These are phyloP conservation scores for Gymnoscelis rufifasciata DNA, from an alignment of 2,888 invertebrate species.

Conservation along the genomic window DNA sequence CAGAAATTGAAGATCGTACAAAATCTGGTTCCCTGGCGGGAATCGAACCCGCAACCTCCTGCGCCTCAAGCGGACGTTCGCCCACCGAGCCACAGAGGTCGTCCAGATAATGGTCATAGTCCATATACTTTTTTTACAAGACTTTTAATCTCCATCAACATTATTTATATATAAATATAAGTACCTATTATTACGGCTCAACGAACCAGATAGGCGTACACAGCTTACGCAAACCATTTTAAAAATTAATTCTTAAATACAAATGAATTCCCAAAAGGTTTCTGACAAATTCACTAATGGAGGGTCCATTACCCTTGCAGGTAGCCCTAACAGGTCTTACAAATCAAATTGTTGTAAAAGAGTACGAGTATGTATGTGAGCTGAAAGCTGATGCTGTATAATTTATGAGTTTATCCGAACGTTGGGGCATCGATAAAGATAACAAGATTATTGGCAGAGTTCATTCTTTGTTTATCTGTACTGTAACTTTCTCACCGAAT, in stretches of 20 bases:
- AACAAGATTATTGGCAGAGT: constrained; percentile 27
- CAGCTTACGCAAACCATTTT: too few relatives aligned
- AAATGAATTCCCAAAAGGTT: constrained; percentile 20
- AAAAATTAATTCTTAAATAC: constrained; percentile 17
- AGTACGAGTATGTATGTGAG: constrained; percentile 35
- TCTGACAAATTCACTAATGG: constrained; percentile 18
- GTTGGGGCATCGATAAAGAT: constrained; percentile 25
- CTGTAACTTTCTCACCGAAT: constrained; percentile 19
- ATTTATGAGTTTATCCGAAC: constrained; percentile 30
- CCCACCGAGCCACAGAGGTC: too few relatives aligned
- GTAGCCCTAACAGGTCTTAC: constrained; percentile 32
- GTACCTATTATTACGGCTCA: too few relatives aligned
- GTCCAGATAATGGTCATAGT: too few relatives aligned
- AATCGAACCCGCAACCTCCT: too few relatives aligned
- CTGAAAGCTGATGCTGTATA: constrained; percentile 37
- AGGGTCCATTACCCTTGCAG: constrained; percentile 21
- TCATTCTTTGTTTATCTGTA: constrained; percentile 26
- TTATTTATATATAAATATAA: too few relatives aligned
- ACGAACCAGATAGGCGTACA: too few relatives aligned
- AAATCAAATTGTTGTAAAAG: constrained; percentile 46
- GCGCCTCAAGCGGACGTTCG: too few relatives aligned
- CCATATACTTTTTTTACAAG: too few relatives aligned
- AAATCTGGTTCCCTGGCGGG: too few relatives aligned
- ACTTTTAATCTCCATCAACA: too few relatives aligned
- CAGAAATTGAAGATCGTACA: too few relatives aligned